A percentile compares a stretch with the other conserved stretches of the same genome.
Conservation (phyloP, 2,888 invertebrate genomes). For the Brachycybe producta region DNA sequence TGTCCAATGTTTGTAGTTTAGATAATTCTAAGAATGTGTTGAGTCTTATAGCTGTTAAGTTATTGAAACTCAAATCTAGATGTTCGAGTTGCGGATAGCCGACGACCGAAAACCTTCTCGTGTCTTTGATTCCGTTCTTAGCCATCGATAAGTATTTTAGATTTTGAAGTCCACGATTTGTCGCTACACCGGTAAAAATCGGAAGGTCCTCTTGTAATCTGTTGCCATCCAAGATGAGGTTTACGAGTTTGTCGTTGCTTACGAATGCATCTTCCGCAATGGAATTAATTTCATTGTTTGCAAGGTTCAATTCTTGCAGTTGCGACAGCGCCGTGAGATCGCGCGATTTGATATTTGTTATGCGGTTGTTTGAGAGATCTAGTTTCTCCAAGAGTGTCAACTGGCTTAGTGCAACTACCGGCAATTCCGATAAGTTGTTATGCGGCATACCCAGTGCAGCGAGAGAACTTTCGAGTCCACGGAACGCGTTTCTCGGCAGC, state of each 20-base stretch:
- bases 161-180: background rate
- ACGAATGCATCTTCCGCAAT: background rate
- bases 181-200: too few species aligned
- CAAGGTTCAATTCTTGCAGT: slow-evolving; percentile 8
- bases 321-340: background rate
- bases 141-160: slow-evolving; percentile 4
- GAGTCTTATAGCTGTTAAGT: background rate
- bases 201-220: too few species aligned
- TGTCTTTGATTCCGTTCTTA: background rate
- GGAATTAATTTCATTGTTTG: background rate
- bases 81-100: background rate
- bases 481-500: background rate
- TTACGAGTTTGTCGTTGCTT: slow-evolving; percentile 5
- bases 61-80: slow-evolving; percentile 1
- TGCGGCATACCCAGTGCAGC: background rate
- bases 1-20: slow-evolving; percentile 56
- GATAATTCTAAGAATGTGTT: background rate
- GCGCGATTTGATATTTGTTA: background rate
- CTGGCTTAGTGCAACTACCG: background rate
- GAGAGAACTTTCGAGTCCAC: slow-evolving; percentile 4
- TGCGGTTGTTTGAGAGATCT: slow-evolving; percentile 2
- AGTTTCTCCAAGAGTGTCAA: slow-evolving; percentile 2
- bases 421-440: background rate
- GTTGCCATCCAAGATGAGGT: slow-evolving; percentile 9
- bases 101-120: background rate